phyloP scores from a whole-genome alignment of 2,888 invertebrate genomes.

The Pristionchus entomophagus region DNA sequence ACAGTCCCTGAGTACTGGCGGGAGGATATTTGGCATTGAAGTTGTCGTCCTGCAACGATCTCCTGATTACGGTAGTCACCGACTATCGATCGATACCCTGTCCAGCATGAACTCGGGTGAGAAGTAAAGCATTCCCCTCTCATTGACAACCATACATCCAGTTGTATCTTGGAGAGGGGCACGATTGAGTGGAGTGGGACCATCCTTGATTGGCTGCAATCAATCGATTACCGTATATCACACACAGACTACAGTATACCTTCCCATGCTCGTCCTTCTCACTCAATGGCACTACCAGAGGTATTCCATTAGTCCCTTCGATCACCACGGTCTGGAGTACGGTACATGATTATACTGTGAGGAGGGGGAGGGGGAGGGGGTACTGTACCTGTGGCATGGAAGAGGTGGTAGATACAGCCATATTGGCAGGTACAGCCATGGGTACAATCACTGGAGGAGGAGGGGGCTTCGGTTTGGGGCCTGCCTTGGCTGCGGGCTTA shows the following conservation, averaged over 20 bases:
- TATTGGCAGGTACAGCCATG: not conserved
- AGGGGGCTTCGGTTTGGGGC: slow-evolving; percentile 3
- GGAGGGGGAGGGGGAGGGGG: not conserved
- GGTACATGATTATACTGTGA: not conserved
- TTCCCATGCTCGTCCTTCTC: slow-evolving; percentile 13
- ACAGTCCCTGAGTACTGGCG: not conserved
- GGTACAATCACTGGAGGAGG: slow-evolving; percentile 19
- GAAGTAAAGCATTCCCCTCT: slow-evolving; percentile 22
- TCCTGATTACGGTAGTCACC: not conserved
- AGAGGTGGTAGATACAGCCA: not conserved
- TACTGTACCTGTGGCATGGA: slow-evolving; percentile 26
- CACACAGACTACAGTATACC: not conserved
- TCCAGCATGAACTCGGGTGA: slow-evolving; percentile 13
- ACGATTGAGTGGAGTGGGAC: not conserved
- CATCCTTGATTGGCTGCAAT: slow-evolving; percentile 1
- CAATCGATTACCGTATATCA: not conserved
- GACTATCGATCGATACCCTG: not conserved
- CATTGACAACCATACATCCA: slow-evolving; percentile 17
- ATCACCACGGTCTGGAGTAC: not conserved
- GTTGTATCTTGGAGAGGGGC: slow-evolving; percentile 13
- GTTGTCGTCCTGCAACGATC: slow-evolving; percentile 11
- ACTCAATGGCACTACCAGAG: not conserved
- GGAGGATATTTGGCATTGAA: slow-evolving; percentile 22
- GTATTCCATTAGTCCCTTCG: not conserved
- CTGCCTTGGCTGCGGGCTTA: slow-evolving; percentile 13